Evolutionary conservation across 2,113 vertebrate species (phyloP).

Genomic region (Ginglymostoma cirratum): DNA sequence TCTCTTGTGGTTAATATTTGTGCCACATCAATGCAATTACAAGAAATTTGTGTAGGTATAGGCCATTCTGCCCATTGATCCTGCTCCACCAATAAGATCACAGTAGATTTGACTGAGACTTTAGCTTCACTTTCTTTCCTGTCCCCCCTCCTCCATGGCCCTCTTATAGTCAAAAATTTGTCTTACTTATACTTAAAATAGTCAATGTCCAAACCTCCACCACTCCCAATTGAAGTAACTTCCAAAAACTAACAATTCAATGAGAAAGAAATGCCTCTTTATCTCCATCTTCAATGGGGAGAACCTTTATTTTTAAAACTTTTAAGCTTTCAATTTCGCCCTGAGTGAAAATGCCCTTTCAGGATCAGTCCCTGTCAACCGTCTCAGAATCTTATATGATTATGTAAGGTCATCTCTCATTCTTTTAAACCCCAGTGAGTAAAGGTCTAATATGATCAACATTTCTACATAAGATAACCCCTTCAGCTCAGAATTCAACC

Average conservation of each 20-base stretch:
- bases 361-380: background rate
- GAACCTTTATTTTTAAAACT: too few relatives aligned
- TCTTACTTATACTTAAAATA: background rate
- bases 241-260: background rate
- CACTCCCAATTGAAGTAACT: background rate
- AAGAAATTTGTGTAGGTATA: background rate
- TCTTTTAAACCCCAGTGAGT: background rate
- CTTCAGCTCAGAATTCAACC: background rate
- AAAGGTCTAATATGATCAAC: background rate
- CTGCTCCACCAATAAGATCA: background rate
- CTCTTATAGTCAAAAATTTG: background rate
- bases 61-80: background rate
- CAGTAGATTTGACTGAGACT: background rate
- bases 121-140: background rate
- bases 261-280: background rate
- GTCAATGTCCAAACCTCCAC: background rate
- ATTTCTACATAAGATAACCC: background rate
- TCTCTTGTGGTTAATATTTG: background rate
- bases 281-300: background rate
- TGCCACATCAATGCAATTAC: background rate
- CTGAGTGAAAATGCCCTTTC: background rate
- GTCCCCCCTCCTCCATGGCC: background rate
- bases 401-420: background rate
- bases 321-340: background rate
- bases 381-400: background rate